Base-by-base conservation (phyloP, 2,797 vertebrate species). In the Falco rusticolus region DNA sequence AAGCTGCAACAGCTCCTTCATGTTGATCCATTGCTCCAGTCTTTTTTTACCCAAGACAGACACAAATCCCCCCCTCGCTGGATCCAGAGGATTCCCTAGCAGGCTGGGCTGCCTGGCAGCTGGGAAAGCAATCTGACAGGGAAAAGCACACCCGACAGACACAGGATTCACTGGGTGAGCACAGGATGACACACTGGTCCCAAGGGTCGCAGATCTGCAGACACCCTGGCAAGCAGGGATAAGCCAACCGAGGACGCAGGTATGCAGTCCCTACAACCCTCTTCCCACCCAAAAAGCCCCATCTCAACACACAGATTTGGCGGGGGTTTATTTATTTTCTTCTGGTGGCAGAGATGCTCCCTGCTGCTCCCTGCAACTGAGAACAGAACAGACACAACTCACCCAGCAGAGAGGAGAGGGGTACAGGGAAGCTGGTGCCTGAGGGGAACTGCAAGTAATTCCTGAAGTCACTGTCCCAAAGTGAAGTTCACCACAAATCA, bases 341-440 rank as follows among this genome's bases (percentile, higher is more conserved):
- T 56, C 37, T 25, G 45, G 24, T 4, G 3, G 48, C 22, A 19
- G 53, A 43, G 28, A n/a, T 15, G 54, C 28, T 75, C 50, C 41
- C 11, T 31, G 56, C 48, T 65, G 59, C 47, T 61, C 31, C 51
- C 10, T 2, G 1, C 47, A 51, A 64, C 64, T 41, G 43, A 43
- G 43, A 60, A 65, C 6, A 39, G 45, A 43, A 39, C 2, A 59
- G 48, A 53, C 39, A 31, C 48, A 43, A 26, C 31, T 34, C 47
- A 39, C 9, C 7, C 54, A 29, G 33, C 1, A 2, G n/a, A n/a
- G 54, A 47, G 18, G 6, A 75, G 19, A 43, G 19, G 28, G 25
- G 17, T 15, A 12, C 1, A 0, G n/a, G 24, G 31, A 65, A 47
- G 50, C 39, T 54, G 25, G 12, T 5, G n/a, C 33, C 37, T 0